phyloP scores from a whole-genome alignment of 2,113 vertebrate genomes.

The Andinoacara biseriatus region DNA sequence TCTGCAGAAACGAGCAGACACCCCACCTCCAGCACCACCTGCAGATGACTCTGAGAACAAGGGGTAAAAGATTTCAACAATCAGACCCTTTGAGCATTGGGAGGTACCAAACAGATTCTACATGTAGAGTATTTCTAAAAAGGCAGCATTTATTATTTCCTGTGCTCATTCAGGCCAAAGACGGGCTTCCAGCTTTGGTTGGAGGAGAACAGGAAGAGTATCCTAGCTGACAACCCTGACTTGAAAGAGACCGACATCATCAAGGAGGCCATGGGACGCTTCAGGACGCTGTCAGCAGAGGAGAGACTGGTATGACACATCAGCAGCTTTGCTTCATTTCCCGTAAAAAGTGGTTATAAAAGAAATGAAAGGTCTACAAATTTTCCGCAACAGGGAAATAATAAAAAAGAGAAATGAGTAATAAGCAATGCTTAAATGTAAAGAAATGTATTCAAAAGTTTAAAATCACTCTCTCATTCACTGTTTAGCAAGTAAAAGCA shows the following conservation, averaged over 20 bases:
- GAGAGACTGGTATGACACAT: conserved; percentile 85
- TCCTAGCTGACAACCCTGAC: conserved; percentile 84
- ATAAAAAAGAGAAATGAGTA: no score
- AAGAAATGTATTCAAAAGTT: conserved; percentile 2
- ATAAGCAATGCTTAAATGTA: not conserved
- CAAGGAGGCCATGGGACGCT: conserved; percentile 93
- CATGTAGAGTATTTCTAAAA: not conserved
- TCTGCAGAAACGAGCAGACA: conserved; percentile 49
- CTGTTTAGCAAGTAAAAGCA: no score
- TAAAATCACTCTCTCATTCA: not conserved
- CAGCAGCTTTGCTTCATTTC: not conserved
- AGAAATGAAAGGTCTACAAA: not conserved
- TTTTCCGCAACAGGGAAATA: not conserved
- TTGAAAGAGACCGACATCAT: conserved; percentile 92
- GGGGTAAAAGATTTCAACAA: conserved; percentile 75
- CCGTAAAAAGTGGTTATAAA: no score
- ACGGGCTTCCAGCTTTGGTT: conserved; percentile 98
- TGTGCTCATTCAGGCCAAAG: conserved; percentile 81
- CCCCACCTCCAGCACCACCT: conserved; percentile 35
- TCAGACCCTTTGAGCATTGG: not conserved
- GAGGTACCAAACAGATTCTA: not conserved
- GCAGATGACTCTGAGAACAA: conserved; percentile 80
- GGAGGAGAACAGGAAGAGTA: conserved; percentile 89
- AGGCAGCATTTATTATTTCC: not conserved
- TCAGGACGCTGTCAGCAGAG: conserved; percentile 85